Evolutionary conservation across 2,888 invertebrate species (phyloP).

Genomic region (Minunthozetes semirufus): DNA sequence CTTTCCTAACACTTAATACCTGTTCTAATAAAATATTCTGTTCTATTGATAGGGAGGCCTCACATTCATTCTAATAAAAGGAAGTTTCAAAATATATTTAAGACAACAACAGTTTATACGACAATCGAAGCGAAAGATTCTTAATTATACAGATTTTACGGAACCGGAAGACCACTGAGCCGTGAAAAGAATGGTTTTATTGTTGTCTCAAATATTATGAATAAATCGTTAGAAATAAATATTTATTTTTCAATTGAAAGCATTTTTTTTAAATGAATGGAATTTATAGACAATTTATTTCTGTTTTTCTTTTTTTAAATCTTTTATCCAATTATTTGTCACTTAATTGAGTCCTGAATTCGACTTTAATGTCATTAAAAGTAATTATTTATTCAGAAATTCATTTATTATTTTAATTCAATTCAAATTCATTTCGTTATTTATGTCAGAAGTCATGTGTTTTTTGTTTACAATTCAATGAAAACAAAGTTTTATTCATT

Average conservation of each 20-base stretch:
- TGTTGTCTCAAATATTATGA: not conserved
- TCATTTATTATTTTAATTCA: too few species aligned
- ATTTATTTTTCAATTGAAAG: not conserved
- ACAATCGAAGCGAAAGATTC: conserved; percentile 78
- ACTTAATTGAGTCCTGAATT: too few species aligned
- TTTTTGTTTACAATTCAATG: too few species aligned
- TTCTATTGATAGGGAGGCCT: conserved; percentile 63
- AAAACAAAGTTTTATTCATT: too few species aligned
- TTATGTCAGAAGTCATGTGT: too few species aligned
- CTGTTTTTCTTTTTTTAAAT: too few species aligned
- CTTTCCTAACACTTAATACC: not conserved
- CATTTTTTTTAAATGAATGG: not conserved
- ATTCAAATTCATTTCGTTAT: too few species aligned
- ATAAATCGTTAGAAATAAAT: not conserved
- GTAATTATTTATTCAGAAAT: too few species aligned
- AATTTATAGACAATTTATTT: too few species aligned
- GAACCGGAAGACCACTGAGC: not conserved
- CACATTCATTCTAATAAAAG: conserved; percentile 85
- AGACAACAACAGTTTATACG: conserved; percentile 88
- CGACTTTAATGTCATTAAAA: too few species aligned
- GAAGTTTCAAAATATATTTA: conserved; percentile 89
- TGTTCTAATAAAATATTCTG: not conserved
- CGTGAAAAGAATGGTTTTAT: not conserved
- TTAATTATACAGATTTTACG: conserved; percentile 61
- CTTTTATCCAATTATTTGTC: too few species aligned